phyloP scores from a whole-genome alignment of 2,888 invertebrate species.

The Eristalis tenax region DNA sequence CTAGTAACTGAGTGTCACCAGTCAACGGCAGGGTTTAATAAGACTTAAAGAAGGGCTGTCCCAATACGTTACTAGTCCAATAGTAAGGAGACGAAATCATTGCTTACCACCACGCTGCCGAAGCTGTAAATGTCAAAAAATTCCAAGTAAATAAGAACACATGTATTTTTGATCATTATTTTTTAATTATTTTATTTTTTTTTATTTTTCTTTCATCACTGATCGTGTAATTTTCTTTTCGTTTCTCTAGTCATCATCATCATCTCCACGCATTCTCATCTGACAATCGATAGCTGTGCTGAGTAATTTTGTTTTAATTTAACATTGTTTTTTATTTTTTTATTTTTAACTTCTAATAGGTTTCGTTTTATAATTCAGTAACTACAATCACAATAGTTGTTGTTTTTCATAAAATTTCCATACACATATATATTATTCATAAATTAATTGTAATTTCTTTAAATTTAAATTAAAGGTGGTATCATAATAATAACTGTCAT shows the following conservation, averaged over 20 bases:
- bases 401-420: slow-evolving; percentile 20
- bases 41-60: too few relatives aligned
- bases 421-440: slow-evolving; percentile 34
- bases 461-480: slow-evolving; percentile 68
- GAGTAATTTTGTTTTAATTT: background rate
- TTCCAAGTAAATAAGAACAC: background rate
- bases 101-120: background rate
- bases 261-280: background rate
- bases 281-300: background rate
- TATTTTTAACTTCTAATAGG: slow-evolving; percentile 35
- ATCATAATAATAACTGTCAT: slow-evolving; percentile 68
- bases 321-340: background rate
- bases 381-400: slow-evolving; percentile 59
- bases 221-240: background rate
- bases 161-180: background rate
- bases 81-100: too few relatives aligned
- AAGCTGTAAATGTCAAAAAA: background rate
- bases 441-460: slow-evolving; percentile 38
- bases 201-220: background rate
- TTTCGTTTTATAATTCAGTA: slow-evolving; percentile 32
- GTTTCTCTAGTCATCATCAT: background rate
- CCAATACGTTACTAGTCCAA: too few relatives aligned
- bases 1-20: too few relatives aligned
- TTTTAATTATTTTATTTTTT: background rate
- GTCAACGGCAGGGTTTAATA: too few relatives aligned